Evolutionary conservation across 2,797 vertebrate species (phyloP).

Genomic region (Eospalax fontanierii): DNA sequence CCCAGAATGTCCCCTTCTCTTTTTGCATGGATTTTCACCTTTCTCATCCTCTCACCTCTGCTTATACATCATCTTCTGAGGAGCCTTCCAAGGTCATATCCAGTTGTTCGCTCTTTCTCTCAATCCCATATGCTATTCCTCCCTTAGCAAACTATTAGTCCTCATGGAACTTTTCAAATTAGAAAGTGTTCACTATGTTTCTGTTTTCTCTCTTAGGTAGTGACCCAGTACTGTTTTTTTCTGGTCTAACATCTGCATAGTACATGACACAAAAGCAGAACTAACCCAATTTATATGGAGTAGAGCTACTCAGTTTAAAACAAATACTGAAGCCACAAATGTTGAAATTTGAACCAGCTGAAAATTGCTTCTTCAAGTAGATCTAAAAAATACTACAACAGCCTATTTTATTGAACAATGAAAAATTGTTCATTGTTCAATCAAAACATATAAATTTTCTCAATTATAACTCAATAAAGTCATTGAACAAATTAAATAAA

Average conservation of each 20-base stretch:
- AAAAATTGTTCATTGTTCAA: neutral
- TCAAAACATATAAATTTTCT: neutral
- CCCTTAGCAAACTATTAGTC: neutral
- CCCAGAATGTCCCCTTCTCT: neutral
- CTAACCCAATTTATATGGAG: neutral
- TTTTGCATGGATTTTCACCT: neutral
- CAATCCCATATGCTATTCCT: neutral
- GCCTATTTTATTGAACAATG: neutral
- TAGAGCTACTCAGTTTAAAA: neutral
- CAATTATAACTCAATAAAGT: neutral
- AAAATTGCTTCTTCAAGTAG: slow-evolving; percentile 36
- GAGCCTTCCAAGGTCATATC: neutral
- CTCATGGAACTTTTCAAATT: slow-evolving; percentile 14
- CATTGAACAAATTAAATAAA: neutral
- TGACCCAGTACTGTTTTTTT: neutral
- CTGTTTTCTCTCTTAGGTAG: neutral
- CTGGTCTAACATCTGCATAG: neutral
- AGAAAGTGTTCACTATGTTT: neutral
- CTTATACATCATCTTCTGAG: neutral
- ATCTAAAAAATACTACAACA: neutral
- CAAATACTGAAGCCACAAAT: neutral
- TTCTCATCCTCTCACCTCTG: neutral
- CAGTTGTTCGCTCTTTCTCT: neutral
- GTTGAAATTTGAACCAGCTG: neutral
- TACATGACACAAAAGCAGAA: neutral